phyloP scores from a whole-genome alignment of 92 coral and sea anemone genomes.

The Diadumene lineata region DNA sequence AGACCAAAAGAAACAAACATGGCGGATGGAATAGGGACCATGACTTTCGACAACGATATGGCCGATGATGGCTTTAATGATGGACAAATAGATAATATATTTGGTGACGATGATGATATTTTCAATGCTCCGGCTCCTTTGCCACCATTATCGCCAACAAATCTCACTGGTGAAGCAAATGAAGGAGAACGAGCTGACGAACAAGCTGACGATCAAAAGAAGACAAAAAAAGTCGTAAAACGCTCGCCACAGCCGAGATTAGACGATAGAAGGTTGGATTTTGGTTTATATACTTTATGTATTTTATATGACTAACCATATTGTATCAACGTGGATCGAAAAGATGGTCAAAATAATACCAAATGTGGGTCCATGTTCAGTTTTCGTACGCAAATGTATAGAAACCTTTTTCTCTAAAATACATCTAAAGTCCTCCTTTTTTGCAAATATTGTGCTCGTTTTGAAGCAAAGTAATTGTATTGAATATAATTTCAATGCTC shows the following conservation, averaged over 20 bases:
- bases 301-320: background rate
- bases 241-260: slow-evolving; percentile 82
- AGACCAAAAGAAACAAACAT: slow-evolving; percentile 15
- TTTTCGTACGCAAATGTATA: too few relatives aligned
- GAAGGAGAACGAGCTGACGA: slow-evolving; percentile 35
- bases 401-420: background rate
- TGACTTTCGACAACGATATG: slow-evolving; percentile 51
- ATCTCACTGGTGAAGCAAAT: slow-evolving; percentile 26
- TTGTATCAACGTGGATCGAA: background rate
- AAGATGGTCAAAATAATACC: too few relatives aligned
- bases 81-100: slow-evolving; percentile 34
- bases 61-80: slow-evolving; percentile 47
- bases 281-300: background rate
- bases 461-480: background rate
- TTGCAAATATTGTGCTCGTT: background rate
- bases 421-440: background rate
- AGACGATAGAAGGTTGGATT: slow-evolving; percentile 77
- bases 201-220: slow-evolving; percentile 34
- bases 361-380: too few relatives aligned
- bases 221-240: slow-evolving; percentile 50
- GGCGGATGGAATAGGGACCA: slow-evolving; percentile 34
- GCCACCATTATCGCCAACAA: slow-evolving; percentile 62
- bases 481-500: background rate
- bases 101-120: slow-evolving; percentile 71
- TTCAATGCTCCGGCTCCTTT: slow-evolving; percentile 89